These are phyloP conservation scores for Azorinus chamasolen DNA, from an alignment of 2,888 invertebrate genomes.

Conservation along the genomic window DNA sequence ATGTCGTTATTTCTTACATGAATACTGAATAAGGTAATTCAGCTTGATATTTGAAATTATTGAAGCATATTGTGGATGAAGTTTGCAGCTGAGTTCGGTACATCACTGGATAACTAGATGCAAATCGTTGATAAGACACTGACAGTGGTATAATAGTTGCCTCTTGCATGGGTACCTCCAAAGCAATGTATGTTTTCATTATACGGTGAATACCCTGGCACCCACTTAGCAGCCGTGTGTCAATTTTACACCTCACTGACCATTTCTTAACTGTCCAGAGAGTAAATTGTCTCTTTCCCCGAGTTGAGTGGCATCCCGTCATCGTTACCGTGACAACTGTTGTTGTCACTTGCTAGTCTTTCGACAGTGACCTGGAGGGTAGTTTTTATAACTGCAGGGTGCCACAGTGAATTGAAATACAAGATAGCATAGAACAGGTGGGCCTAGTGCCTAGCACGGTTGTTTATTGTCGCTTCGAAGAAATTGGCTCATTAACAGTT, in stretches of 20 bases:
- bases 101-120: too few species aligned
- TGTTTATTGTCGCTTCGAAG: conserved; percentile 39
- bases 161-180: too few species aligned
- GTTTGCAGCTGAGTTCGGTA: too few species aligned
- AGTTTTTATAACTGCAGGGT: conserved; percentile 21
- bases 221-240: conserved; percentile 42
- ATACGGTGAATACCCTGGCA: conserved; percentile 20
- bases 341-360: conserved; percentile 24
- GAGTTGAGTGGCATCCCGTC: conserved; percentile 39
- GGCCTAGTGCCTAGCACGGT: background rate
- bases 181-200: too few species aligned
- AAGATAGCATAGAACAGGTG: conserved; percentile 28
- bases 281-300: conserved; percentile 39
- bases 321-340: conserved; percentile 19
- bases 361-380: conserved; percentile 21
- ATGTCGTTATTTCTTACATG: too few species aligned
- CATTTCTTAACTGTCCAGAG: conserved; percentile 11
- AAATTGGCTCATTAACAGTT: conserved; percentile 30
- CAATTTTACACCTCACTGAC: conserved; percentile 50
- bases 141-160: too few species aligned
- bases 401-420: conserved; percentile 26
- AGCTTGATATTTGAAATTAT: too few species aligned
- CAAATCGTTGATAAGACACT: too few species aligned
- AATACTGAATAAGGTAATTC: too few species aligned
- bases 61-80: too few species aligned